These are phyloP conservation scores for Platyrinchus mystaceus DNA, from an alignment of 2,797 vertebrate species.

Conservation along the genomic window DNA sequence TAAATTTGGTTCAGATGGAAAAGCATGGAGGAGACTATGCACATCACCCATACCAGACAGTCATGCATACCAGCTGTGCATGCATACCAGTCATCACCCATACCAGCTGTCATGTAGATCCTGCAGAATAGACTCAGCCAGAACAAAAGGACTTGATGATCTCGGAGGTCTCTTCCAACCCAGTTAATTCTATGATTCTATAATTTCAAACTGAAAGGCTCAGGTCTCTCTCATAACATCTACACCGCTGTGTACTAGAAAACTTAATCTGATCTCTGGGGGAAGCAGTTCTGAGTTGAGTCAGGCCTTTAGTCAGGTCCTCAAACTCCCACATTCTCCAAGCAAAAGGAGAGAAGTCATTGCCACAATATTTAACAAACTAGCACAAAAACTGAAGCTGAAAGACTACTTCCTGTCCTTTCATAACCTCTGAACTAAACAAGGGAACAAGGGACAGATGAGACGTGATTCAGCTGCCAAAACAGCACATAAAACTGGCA, in stretches of 20 bases:
- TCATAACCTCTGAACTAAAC: background rate
- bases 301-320: background rate
- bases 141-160: background rate
- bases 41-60: background rate
- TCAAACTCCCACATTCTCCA: background rate
- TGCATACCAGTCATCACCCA: background rate
- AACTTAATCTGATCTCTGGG: background rate
- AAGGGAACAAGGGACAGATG: background rate
- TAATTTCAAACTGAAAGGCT: background rate
- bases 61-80: no score
- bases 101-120: background rate
- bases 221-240: background rate
- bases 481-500: background rate
- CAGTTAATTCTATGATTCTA: no score
- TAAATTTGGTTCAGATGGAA: background rate
- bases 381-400: background rate
- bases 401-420: background rate
- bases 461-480: background rate
- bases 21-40: background rate
- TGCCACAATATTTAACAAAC: background rate
- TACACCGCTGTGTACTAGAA: background rate
- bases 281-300: background rate
- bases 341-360: background rate
- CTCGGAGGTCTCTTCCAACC: no score
- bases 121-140: background rate